phyloP scores from a whole-genome alignment of 1,140 invertebrate species.

The Gryllus bimaculatus region DNA sequence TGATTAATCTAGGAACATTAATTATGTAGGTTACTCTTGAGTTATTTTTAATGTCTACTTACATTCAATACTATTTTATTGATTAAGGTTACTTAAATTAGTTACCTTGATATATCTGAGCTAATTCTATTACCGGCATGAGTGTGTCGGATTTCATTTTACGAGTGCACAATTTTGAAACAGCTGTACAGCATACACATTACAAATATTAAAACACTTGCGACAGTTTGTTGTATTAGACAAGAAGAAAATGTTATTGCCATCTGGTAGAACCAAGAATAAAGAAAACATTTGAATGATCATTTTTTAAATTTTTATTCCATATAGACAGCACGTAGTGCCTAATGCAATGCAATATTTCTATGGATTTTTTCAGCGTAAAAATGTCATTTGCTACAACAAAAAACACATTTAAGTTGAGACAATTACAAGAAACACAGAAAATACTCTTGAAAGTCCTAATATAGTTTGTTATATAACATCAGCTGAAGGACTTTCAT shows the following conservation, averaged over 20 bases:
- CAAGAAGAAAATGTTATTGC: not conserved
- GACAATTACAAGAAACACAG: not conserved
- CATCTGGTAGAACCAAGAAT: not conserved
- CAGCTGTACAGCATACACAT: not conserved
- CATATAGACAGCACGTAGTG: not conserved
- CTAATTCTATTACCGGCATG: constrained; percentile 11
- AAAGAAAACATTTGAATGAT: not conserved
- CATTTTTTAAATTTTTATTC: not conserved
- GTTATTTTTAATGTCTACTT: constrained; percentile 9
- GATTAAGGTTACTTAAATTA: constrained; percentile 2
- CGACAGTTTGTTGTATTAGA: not conserved
- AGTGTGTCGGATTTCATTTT: constrained; percentile 8
- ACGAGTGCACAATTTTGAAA: not conserved
- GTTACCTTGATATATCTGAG: not conserved
- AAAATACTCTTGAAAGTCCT: not conserved
- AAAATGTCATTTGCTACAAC: not conserved
- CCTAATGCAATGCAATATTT: not conserved
- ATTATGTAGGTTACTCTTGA: not conserved
- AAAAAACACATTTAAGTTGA: not conserved
- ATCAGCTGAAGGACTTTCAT: not conserved
- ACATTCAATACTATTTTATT: constrained; percentile 3
- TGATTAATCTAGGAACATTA: constrained; percentile 15
- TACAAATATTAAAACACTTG: not conserved
- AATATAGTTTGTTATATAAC: not conserved
- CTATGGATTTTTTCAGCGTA: not conserved